A percentile compares a stretch with the other conserved stretches of the same genome.
Conservation (phyloP, 2,797 vertebrate species). For the Salmo trutta region DNA sequence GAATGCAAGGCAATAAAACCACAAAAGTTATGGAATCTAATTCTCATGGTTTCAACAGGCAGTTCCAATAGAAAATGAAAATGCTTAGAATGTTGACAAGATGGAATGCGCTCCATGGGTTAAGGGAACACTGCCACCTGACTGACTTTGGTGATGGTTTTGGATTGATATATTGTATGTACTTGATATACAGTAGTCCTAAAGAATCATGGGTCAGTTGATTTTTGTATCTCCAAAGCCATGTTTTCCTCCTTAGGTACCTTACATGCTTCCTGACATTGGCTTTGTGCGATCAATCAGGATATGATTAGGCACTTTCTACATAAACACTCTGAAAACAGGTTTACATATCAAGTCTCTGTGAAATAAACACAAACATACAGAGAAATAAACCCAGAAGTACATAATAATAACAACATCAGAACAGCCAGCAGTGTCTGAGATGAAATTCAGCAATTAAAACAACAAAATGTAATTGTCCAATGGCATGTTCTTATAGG, state of each 20-base stretch:
- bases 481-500: slow-evolving; percentile 57
- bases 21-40: slow-evolving; percentile 68
- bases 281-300: slow-evolving; percentile 71
- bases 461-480: slow-evolving; percentile 51
- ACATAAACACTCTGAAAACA: slow-evolving; percentile 80
- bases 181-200: slow-evolving; percentile 44
- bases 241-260: slow-evolving; percentile 48
- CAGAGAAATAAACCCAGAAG: slow-evolving; percentile 33
- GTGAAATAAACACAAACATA: slow-evolving; percentile 40
- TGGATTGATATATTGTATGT: slow-evolving; percentile 31
- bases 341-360: slow-evolving; percentile 63
- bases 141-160: slow-evolving; percentile 35
- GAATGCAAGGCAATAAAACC: slow-evolving; percentile 74
- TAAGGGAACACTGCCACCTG: slow-evolving; percentile 19
- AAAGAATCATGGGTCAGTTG: slow-evolving; percentile 24
- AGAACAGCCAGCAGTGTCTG: slow-evolving; percentile 38
- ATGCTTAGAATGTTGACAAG: slow-evolving; percentile 54
- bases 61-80: slow-evolving; percentile 60
- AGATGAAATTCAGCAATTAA: slow-evolving; percentile 43
- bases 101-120: slow-evolving; percentile 36
- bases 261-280: slow-evolving; percentile 61
- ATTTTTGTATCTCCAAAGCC: slow-evolving; percentile 17
- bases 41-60: slow-evolving; percentile 65
- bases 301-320: slow-evolving; percentile 87
- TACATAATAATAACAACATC: slow-evolving; percentile 27